These are phyloP conservation scores for Lethrus apterus DNA, from an alignment of 1,140 invertebrate species.

Conservation along the genomic window DNA sequence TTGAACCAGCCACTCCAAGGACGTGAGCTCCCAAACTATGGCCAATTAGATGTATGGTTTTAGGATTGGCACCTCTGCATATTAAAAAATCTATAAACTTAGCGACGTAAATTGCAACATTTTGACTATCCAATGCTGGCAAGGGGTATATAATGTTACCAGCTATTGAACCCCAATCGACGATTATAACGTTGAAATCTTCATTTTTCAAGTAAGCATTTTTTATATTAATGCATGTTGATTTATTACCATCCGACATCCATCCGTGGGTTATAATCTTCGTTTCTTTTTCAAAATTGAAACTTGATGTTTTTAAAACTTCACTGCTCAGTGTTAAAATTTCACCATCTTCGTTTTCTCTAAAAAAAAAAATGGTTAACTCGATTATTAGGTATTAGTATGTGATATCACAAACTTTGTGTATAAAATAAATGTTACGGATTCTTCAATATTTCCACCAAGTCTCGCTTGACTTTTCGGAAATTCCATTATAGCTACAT, in stretches of 20 bases:
- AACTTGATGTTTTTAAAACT: conserved; percentile 37
- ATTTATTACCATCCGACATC: conserved; percentile 48
- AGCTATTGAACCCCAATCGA: conserved; percentile 4
- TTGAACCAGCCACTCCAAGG: conserved; percentile 68
- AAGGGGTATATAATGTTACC: neutral
- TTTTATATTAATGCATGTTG: conserved; percentile 40
- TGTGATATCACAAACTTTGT: too few species aligned
- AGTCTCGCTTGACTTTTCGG: neutral
- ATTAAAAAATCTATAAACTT: conserved; percentile 53
- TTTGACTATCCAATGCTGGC: conserved; percentile 46
- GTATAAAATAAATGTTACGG: neutral
- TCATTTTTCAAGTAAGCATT: conserved; percentile 26
- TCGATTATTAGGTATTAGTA: too few species aligned
- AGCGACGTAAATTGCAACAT: conserved; percentile 54
- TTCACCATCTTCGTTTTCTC: neutral
- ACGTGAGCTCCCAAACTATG: conserved; percentile 87
- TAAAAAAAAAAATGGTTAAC: too few species aligned
- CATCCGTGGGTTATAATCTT: conserved; percentile 71
- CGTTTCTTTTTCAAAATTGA: conserved; percentile 50
- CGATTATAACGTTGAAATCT: conserved; percentile 1
- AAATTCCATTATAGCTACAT: neutral
- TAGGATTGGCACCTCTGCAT: conserved; percentile 43
- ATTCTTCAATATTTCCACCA: neutral
- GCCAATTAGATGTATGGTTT: conserved; percentile 60
- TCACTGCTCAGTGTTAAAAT: neutral